Percentiles rank a stretch among this genome's conserved stretches.
Conservation (phyloP, 2,888 invertebrate genomes). For the Pyrocoelia pectoralis region DNA sequence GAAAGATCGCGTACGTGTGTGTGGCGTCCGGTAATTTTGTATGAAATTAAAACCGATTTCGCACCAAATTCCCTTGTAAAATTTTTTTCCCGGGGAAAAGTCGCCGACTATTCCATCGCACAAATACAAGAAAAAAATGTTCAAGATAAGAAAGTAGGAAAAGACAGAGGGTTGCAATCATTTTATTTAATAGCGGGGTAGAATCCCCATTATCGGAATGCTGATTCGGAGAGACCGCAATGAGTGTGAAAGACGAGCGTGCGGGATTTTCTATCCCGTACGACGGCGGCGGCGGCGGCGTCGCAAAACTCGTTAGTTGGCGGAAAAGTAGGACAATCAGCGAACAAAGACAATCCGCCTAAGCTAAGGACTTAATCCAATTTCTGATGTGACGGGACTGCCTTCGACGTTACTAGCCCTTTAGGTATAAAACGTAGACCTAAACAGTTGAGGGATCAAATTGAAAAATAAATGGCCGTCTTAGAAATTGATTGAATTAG, state of each 20-base stretch:
- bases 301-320: conserved; percentile 37
- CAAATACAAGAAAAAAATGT: conserved; percentile 22
- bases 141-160: conserved; percentile 32
- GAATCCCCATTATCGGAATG: conserved; percentile 43
- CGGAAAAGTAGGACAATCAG: conserved; percentile 38
- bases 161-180: conserved; percentile 41
- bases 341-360: conserved; percentile 38
- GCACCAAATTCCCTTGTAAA: too few species aligned
- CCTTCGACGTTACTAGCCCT: conserved; percentile 33
- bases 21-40: conserved; percentile 45
- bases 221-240: conserved; percentile 41
- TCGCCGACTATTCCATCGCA: not conserved
- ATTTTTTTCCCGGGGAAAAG: too few species aligned
- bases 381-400: conserved; percentile 38
- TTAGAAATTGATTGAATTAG: conserved; percentile 28
- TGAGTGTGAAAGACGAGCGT: conserved; percentile 39
- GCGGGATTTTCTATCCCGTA: conserved; percentile 29
- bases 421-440: conserved; percentile 33
- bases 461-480: conserved; percentile 36
- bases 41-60: conserved; percentile 55
- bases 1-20: too few species aligned
- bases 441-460: conserved; percentile 31
- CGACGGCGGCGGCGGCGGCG: conserved; percentile 28
- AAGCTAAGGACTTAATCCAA: conserved; percentile 39
- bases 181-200: conserved; percentile 45